Evolutionary conservation across 2,113 vertebrate species (phyloP), one percentile per base, ranked within the genome.

Genomic region (Tachysurus fulvidraco): DNA sequence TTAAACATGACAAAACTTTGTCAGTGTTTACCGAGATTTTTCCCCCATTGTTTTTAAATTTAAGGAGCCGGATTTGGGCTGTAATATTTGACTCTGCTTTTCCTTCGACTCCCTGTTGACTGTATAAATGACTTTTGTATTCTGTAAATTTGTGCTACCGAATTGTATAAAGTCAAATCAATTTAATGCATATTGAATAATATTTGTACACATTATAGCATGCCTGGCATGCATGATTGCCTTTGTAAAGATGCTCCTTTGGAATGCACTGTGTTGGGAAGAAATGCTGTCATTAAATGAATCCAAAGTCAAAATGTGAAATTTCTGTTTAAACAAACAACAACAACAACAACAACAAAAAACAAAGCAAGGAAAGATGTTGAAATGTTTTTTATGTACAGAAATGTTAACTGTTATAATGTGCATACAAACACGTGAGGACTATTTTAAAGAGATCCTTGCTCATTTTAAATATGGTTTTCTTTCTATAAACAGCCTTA

Each of bases 141-240:
- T 44, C 80, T 83, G 69, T 60, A 82, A 81, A 62, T 82, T 25
- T 73, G 54, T 74, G 54, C 69, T 73, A 83, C 19, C 23, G 36
- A 79, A 80, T 76, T 84, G 81, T 85, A 84, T 80, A 64, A 57
- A 74, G 57, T 71, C 76, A 86, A 54, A 85, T 52, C 44, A 9
- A 78, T 85, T 44, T 54, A 74, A 87, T 6, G 73, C 73, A 74
- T 76, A 60, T n/a, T 25, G 65, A 64, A 81, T 81, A 62, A 64
- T 74, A 86, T 85, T 84, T 87, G 82, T 86, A 89, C 82, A 89
- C 30, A 85, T 52, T 74, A 62, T 73, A 81, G 85, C 83, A 88
- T 85, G 79, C 87, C 74, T 89, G 74, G 86, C 89, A 88, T 86
- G 89, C 86, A 83, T 67, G 81, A 54, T 50, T 80, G 88, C 73